Evolutionary conservation across 2,797 vertebrate species (phyloP), one percentile per base, ranked within the genome.

Genomic region (Megaceryle alcyon): DNA sequence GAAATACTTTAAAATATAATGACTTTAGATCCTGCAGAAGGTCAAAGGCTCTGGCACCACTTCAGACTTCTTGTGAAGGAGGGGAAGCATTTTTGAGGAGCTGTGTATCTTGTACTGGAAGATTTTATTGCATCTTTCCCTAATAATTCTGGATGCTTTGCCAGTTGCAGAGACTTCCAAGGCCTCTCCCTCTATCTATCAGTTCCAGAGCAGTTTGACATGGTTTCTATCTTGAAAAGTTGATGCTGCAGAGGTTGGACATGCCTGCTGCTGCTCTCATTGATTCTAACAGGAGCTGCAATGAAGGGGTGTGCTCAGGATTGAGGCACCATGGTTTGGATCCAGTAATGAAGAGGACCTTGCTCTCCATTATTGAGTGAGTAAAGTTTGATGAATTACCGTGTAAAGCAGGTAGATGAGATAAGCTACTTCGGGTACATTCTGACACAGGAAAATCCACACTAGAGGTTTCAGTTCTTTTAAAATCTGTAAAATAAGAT

Each of bases 401-500:
- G 70, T 97, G 89, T 98, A 98, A 33, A 99, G 95, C 61, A 99
- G 96, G 87, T 98, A 99, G 82, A 97, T 71, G 75, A 99, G 98
- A 96, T 98, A 98, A 88, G 97, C 98, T 20, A 98, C 90, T 94
- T 99, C 97, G 13, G 98, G 98, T 79, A 99, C 41, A 6, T 98
- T 99, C 97, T 96, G 97, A 7, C 92, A 33, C 94, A 98, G 88
- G 85, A 99, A 98, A 78, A 98, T 33, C 98, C 98, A 98, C 70
- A 98, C 98, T 46, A 98, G 96, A 63, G 80, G 81, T 56, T 98
- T 98, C 86, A 96, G 68, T 96, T 98, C 98, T 85, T 98, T 99
- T 72, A 99, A 91, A 90, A 98, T 98, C 98, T 99, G 95, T 35
- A 78, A 85, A 82, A 59, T 5, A 56, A 90, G 26, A 75, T 11